phyloP scores from a whole-genome alignment of 2,113 vertebrate genomes.

The Eulacestoma nigropectus region DNA sequence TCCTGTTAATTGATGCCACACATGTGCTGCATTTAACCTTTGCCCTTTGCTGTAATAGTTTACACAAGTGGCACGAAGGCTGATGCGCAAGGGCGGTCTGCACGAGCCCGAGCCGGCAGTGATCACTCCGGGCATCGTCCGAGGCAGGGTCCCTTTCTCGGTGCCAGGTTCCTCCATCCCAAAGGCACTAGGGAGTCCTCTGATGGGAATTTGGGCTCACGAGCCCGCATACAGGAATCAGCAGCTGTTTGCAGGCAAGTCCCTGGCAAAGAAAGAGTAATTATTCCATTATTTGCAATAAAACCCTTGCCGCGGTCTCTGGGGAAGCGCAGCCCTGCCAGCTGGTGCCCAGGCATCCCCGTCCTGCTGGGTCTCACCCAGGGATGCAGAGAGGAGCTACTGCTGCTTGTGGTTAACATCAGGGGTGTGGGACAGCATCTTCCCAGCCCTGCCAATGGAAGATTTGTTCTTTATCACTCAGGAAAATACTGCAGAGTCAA shows the following conservation, averaged over 20 bases:
- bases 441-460: not conserved
- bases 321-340: not conserved
- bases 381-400: not conserved
- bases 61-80: slow-evolving; percentile 57
- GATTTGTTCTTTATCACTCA: not conserved
- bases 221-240: not conserved
- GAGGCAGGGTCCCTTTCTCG: rapidly evolving
- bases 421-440: not conserved
- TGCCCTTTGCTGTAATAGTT: slow-evolving; percentile 63
- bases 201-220: not conserved
- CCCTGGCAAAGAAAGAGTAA: not conserved
- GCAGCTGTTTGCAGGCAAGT: rapidly evolving
- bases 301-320: rapidly evolving
- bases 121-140: rapidly evolving
- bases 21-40: slow-evolving; percentile 68
- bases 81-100: not conserved
- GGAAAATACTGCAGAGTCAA: not conserved
- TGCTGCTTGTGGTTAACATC: not conserved
- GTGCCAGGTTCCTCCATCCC: not conserved
- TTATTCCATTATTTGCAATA: not conserved
- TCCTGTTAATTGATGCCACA: slow-evolving; percentile 68
- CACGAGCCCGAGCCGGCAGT: rapidly evolving
- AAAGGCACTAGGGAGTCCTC: not conserved
- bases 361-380: not conserved
- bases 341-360: not conserved